These are phyloP conservation scores for Tapirus terrestris DNA, from an alignment of 2,113 vertebrate species.

Conservation along the genomic window DNA sequence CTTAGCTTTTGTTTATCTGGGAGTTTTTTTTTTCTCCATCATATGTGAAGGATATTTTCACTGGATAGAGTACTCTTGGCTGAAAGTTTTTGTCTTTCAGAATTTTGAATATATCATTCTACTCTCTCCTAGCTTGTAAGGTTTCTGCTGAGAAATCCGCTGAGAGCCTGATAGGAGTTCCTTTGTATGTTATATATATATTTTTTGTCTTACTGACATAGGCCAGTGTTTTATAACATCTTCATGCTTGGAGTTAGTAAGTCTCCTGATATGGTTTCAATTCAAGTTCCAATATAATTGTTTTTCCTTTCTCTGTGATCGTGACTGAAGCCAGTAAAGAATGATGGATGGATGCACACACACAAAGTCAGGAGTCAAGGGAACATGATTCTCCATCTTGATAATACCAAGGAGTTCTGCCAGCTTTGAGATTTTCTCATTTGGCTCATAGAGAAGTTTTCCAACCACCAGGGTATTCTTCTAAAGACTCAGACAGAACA, in stretches of 20 bases:
- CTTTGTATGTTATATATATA: no score
- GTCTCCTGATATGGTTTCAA: background rate
- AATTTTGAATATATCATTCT: no score
- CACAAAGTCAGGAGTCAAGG: background rate
- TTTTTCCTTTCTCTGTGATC: slow-evolving; percentile 36
- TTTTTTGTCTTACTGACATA: no score
- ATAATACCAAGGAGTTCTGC: slow-evolving; percentile 1
- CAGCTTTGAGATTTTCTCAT: slow-evolving; percentile 30
- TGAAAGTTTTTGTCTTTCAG: no score
- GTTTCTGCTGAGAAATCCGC: no score
- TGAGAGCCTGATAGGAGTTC: no score
- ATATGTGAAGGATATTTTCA: no score
- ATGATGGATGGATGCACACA: background rate
- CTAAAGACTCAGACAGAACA: background rate
- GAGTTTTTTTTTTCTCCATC: no score
- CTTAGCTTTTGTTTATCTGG: no score
- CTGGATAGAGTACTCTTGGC: no score
- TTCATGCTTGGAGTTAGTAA: slow-evolving; percentile 28
- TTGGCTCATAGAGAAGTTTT: background rate
- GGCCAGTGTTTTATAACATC: background rate
- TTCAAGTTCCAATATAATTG: slow-evolving; percentile 19
- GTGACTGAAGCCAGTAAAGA: background rate
- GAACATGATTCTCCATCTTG: background rate
- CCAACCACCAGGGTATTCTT: background rate
- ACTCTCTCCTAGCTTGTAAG: no score